Base-by-base conservation (phyloP, 2,797 vertebrate genomes). In the Phoebastria nigripes region DNA sequence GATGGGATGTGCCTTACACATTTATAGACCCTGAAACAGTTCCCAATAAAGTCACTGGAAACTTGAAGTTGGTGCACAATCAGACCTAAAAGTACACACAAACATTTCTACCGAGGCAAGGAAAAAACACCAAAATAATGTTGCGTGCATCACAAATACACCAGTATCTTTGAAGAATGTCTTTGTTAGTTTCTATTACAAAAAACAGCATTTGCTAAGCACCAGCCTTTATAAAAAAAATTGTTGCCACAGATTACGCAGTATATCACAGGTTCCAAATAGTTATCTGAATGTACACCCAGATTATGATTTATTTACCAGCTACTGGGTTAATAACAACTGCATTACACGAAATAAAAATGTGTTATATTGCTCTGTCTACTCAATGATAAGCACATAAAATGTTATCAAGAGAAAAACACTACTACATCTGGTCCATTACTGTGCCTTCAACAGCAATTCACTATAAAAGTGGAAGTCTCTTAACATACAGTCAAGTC, bases 181-280 rank as follows among this genome's bases (percentile, higher is more conserved):
- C 35, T 62, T 72, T 54, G 28, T 52, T 79, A 44, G 24, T 56
- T 92, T 82, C 70, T 79, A 0, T 31, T 42, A 52, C n/a, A 76
- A 76, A 37, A 74, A 81, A n/a, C 14, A 55, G 28, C 16, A 79
- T 41, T 87, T 44, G 3, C 47, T 91, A 44, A 89, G 39, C 25
- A 78, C 17, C 28, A 82, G 37, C 25, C 25, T 82, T 74, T 63
- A 52, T 19, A 1, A 72, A 65, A 82, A 61, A n/a, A 25, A 17
- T 7, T 18, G 26, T 25, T 63, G 35, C 26, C 1, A 2, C 24
- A 78, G 11, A n/a, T 28, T 13, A 52, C 1, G 2, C 17, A 9
- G 26, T 29, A 42, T 20, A 31, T 41, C 3, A 0, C 22, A 63
- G 12, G 22, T 69, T 70, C 35, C 71, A 67, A 67, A 41, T 9